Evolutionary conservation across 2,113 vertebrate species (phyloP), one percentile per base, ranked within the genome.

Genomic region (Anguilla rostrata): DNA sequence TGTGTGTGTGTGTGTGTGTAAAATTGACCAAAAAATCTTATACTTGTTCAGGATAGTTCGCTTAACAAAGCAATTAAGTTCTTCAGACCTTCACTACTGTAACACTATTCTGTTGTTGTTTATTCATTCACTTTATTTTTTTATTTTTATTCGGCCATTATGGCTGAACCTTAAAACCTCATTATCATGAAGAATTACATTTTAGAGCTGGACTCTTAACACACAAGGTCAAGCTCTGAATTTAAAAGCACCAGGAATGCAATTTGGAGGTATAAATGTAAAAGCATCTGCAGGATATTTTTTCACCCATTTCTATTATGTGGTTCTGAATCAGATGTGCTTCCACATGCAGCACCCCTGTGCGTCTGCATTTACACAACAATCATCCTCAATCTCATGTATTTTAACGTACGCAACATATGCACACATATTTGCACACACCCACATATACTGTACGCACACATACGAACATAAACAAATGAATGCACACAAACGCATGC

Each of bases 151-250:
- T 11, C 46, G 8, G 1, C 8, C 16, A 43, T 43, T 14, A 26
- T 39, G 9, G 56, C 71, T 84, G n/a, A 11, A 18, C 34, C 15
- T 57, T 80, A 39, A 81, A 75, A 78, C 86, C 82, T 60, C 49
- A 41, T 83, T 75, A 57, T 20, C 39, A 79, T 40, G 7, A 40
- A 84, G 39, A 43, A 84, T 84, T 41, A 84, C 56, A 63, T 84
- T 84, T 84, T 71, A 84, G 83, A 78, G 75, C 43, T 12, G 41
- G n/a, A 43, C 81, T 79, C 39, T 78, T 79, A 85, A 85, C 79
- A 43, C 43, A 12, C 20, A 56, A 26, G 41, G 60, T 85, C 60
- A 85, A 78, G 39, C 11, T 57, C 0, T 40, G 22, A n/a, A 39
- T 85, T 85, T 84, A 39, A 81, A 83, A 87, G 87, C 83, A 81